Evolutionary conservation across 2,888 invertebrate species (phyloP).

Genomic region (Hyposoter dolosus): DNA sequence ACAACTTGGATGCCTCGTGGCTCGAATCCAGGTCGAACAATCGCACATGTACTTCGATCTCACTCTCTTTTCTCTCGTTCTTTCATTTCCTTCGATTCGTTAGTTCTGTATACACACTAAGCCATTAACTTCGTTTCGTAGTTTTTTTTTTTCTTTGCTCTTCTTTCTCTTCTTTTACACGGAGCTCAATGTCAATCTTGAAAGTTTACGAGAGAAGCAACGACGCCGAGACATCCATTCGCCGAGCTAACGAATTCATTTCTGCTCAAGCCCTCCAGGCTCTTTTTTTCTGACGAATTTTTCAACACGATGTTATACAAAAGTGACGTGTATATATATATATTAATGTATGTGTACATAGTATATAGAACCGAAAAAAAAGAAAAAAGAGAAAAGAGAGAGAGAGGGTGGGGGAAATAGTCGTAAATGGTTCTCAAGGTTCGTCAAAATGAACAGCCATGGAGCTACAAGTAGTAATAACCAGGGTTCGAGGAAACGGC

Average conservation of each 20-base stretch:
- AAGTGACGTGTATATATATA: background rate
- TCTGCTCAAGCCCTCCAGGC: slow-evolving; percentile 49
- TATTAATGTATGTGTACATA: background rate
- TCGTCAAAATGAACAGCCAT: slow-evolving; percentile 19
- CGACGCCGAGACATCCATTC: slow-evolving; percentile 5
- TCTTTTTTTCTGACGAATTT: slow-evolving; percentile 43
- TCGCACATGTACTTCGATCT: slow-evolving; percentile 49
- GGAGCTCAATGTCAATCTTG: slow-evolving; percentile 32
- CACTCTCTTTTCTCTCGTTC: slow-evolving; percentile 39
- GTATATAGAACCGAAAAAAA: background rate
- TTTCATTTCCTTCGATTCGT: background rate
- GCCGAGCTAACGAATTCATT: slow-evolving; percentile 57
- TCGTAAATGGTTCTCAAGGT: slow-evolving; percentile 49
- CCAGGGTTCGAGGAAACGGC: slow-evolving; percentile 44
- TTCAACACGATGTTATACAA: background rate
- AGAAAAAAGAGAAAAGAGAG: background rate
- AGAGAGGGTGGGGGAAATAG: background rate
- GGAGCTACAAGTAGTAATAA: slow-evolving; percentile 48
- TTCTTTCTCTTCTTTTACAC: slow-evolving; percentile 21
- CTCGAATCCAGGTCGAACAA: slow-evolving; percentile 68
- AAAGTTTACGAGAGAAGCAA: slow-evolving; percentile 35
- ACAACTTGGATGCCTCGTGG: slow-evolving; percentile 63
- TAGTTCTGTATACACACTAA: background rate
- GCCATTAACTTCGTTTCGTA: slow-evolving; percentile 39
- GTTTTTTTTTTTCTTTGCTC: slow-evolving; percentile 4